Percentiles rank a stretch among this genome's conserved stretches.
phyloP scores from a whole-genome alignment of 2,797 vertebrate genomes.

The Melanotaenia maccullochi region DNA sequence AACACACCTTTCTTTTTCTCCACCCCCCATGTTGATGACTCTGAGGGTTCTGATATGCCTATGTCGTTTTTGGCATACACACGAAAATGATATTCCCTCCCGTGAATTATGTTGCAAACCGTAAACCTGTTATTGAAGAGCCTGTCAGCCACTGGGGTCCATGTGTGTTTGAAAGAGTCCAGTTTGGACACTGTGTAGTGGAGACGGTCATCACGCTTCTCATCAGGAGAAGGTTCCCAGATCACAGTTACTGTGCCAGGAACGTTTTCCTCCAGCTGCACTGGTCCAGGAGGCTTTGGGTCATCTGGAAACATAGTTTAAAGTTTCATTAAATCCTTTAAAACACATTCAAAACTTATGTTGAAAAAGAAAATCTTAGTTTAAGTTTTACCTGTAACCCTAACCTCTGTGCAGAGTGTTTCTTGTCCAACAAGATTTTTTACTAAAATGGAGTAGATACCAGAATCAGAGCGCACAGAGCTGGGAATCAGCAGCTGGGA shows the following conservation, averaged over 20 bases:
- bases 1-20: slow-evolving; percentile 80
- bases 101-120: slow-evolving; percentile 82
- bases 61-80: slow-evolving; percentile 89
- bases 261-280: slow-evolving; percentile 86
- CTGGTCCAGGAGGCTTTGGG: slow-evolving; percentile 85
- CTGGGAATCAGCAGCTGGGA: slow-evolving; percentile 85
- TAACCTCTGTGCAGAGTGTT: slow-evolving; percentile 82
- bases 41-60: slow-evolving; percentile 85
- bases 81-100: slow-evolving; percentile 87
- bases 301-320: slow-evolving; percentile 74
- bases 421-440: slow-evolving; percentile 81
- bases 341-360: background rate
- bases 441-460: slow-evolving; percentile 84
- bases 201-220: slow-evolving; percentile 81
- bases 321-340: background rate
- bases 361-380: background rate
- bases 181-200: slow-evolving; percentile 85
- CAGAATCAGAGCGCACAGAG: slow-evolving; percentile 83
- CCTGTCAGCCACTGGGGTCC: slow-evolving; percentile 82
- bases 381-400: slow-evolving; percentile 85
- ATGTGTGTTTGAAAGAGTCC: slow-evolving; percentile 80
- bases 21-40: slow-evolving; percentile 86
- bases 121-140: slow-evolving; percentile 90
- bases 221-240: slow-evolving; percentile 89
- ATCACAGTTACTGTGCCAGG: slow-evolving; percentile 84